Evolutionary conservation across 2,888 invertebrate species (phyloP), one percentile per base, ranked within the genome.

Genomic region (Eustalomyia histrio): DNA sequence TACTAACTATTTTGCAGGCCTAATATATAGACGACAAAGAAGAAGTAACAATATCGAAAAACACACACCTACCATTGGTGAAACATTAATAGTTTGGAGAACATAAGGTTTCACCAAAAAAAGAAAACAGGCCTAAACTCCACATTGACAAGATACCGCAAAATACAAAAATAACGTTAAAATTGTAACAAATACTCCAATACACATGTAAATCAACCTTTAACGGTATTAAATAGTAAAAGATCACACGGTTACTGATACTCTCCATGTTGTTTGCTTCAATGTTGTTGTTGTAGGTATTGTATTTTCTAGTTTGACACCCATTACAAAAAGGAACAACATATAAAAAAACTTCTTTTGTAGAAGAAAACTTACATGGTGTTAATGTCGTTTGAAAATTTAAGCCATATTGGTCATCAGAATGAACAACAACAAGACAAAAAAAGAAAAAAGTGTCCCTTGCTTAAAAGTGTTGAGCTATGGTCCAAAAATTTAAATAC

Each of bases 191-290:
- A 21, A 69, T 29, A 33, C 60, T 60, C 33, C 60, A 61, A 64
- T 57, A 80, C 52, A 69, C 71, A 33, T 65, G 75, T 78, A 72
- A 72, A 79, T 74, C 76, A 79, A 79, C 78, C 79, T 82, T 75
- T 83, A 83, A 80, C 76, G 82, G 71, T 74, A 75, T 82, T 78
- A 72, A 69, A 74, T 76, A 57, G 74, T 53, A 67, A 80, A 80
- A 83, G 78, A 81, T 81, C 81, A 81, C 65, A 78, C 61, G 74
- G 74, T 74, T 78, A 80, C 69, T 69, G 80, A 81, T 81, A 81
- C 50, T 74, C 69, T 69, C 63, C 47, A 35, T 64, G 29, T 18
- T 6, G 29, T 6, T 4, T 29, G 29, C 29, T 16, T 14, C 35
- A 14, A 14, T 73, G 50, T 58, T 57, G 57, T 58, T 57, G 57